Evolutionary conservation across 1,140 invertebrate species (phyloP).

Genomic region (Ditylenchus dipsaci): DNA sequence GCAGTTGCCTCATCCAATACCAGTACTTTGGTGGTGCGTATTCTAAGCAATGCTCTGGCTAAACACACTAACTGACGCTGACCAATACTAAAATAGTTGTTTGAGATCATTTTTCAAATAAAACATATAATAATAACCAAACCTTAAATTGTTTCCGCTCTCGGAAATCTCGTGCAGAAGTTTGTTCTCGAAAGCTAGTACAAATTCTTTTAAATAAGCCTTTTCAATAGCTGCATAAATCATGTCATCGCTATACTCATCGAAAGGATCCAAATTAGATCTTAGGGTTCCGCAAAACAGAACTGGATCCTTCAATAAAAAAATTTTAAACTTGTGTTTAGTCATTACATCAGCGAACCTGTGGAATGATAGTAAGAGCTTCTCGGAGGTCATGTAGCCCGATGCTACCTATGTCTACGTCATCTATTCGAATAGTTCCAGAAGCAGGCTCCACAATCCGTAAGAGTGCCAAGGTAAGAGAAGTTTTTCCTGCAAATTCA

Average conservation of each 20-base stretch:
- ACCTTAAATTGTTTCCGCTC: slow-evolving; percentile 61
- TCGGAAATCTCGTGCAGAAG: slow-evolving; percentile 58
- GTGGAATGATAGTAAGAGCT: slow-evolving; percentile 76
- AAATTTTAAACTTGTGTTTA: not conserved
- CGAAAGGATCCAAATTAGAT: slow-evolving; percentile 81
- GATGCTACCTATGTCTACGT: slow-evolving; percentile 66
- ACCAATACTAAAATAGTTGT: slow-evolving; percentile 62
- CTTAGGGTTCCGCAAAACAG: slow-evolving; percentile 74
- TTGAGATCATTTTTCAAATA: no score
- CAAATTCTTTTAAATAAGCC: slow-evolving; percentile 61
- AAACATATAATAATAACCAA: no score
- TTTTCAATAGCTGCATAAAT: slow-evolving; percentile 73
- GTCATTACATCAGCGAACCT: slow-evolving; percentile 2
- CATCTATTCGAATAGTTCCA: slow-evolving; percentile 68
- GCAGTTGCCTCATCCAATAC: slow-evolving; percentile 80
- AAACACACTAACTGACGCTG: slow-evolving; percentile 73
- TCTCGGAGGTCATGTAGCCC: slow-evolving; percentile 70
- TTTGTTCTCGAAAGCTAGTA: slow-evolving; percentile 49
- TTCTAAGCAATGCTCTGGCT: slow-evolving; percentile 66
- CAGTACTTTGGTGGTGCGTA: slow-evolving; percentile 62
- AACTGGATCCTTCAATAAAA: slow-evolving; percentile 66
- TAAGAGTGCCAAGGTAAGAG: slow-evolving; percentile 63
- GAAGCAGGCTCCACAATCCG: slow-evolving; percentile 62
- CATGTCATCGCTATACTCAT: slow-evolving; percentile 68
- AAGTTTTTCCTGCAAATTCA: slow-evolving; percentile 61